Conservation (phyloP, 2,888 invertebrate species). For the Calameuta idolon region DNA sequence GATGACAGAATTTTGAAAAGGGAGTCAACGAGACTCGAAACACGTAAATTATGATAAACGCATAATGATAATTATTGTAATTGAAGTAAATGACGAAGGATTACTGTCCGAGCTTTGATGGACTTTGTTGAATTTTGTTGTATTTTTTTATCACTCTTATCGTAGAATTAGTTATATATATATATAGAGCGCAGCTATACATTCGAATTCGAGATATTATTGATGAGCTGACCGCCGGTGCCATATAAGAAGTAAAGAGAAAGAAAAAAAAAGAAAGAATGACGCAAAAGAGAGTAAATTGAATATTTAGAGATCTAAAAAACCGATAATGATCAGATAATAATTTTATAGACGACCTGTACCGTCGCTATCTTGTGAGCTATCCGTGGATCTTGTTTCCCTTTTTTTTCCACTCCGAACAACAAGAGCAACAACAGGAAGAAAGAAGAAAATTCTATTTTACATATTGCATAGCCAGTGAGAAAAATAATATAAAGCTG, state of each 20-base stretch:
- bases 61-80: neutral
- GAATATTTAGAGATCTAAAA: slow-evolving; percentile 28
- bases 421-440: slow-evolving; percentile 15
- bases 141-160: slow-evolving; percentile 5
- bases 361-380: slow-evolving; percentile 43
- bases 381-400: slow-evolving; percentile 34
- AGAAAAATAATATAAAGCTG: slow-evolving; percentile 31
- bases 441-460: slow-evolving; percentile 49
- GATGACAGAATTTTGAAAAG: neutral
- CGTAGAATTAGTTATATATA: slow-evolving; percentile 1
- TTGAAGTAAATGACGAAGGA: neutral
- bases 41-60: neutral
- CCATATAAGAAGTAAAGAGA: slow-evolving; percentile 36
- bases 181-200: slow-evolving; percentile 9
- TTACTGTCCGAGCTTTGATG: neutral
- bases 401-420: slow-evolving; percentile 37
- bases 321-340: slow-evolving; percentile 35
- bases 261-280: neutral
- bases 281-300: slow-evolving; percentile 22
- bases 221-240: slow-evolving; percentile 54
- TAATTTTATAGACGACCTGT: slow-evolving; percentile 42
- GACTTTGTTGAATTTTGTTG: neutral
- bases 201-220: slow-evolving; percentile 39
- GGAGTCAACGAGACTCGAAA: neutral
- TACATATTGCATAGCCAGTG: slow-evolving; percentile 49